Evolutionary conservation across 1,140 invertebrate genomes (phyloP), one percentile per base, ranked within the genome.

Genomic region (Bombus breviceps): DNA sequence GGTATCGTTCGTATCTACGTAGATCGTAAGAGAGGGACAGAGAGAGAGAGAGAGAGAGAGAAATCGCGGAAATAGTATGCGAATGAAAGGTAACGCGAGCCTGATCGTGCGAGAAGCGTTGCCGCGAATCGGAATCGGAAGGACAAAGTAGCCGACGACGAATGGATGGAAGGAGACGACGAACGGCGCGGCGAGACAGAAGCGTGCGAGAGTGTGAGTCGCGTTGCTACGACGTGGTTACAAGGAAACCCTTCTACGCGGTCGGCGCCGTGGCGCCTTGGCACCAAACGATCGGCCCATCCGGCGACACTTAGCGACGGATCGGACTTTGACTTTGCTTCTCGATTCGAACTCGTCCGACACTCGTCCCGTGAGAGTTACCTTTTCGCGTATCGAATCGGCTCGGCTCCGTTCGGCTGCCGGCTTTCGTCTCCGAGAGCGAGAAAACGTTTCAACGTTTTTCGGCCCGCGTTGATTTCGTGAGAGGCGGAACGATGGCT

Each of bases 241-340:
- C 95, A 95, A 95, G 95, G 89, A 95, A 95, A 95, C 94, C 94
- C 94, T 95, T 95, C 95, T 95, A 95, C 94, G 94, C 90, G 89
- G 92, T 92, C 94, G 95, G 95, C 95, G 95, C 94, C 95, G 94
- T 94, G 95, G 94, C 94, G 94, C 94, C 94, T 95, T 89, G 91
- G 82, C 86, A 87, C 86, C 88, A 72, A 86, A 34, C 77, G 57
- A 76, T 83, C 88, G 53, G 83, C 74, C 83, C 43, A 78, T 87
- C 81, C 75, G 39, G 77, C 57, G 62, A 39, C 80, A 34, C 68
- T 76, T 18, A 32, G 1, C 74, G 43, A 37, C 81, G 34, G 34
- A 25, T 13, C 74, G 71, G 81, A 66, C 59, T 66, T 59, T 74
- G 68, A 81, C 79, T 64, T 73, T 75, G 37, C 71, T 47, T 37